Evolutionary conservation across 2,888 invertebrate genomes (phyloP), one percentile per base, ranked within the genome.

Genomic region (Lucinisca nassula): DNA sequence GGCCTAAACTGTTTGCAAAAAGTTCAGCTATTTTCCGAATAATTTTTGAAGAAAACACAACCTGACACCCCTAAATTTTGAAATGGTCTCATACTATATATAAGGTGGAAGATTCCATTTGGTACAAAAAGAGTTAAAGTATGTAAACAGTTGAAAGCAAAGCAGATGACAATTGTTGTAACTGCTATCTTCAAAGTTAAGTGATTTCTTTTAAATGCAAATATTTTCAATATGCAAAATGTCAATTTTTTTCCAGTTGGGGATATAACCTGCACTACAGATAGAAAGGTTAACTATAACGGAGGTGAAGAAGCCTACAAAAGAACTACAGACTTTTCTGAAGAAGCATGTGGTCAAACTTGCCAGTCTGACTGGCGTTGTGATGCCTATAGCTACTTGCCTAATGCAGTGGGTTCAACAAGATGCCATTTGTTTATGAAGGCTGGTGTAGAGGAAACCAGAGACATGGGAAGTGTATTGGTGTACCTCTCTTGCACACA

Each of bases 381-480:
- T 72, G 72, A 37, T 37, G 72, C 72, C n/a, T 72, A 72, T 37
- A 72, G 72, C 37, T 72, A 37, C 37, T 2, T n/a, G 17, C 70
- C 70, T 30, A 17, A 32, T 4, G 21, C 3, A 3, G 12, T 35
- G 35, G 14, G 21, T 21, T 4, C 12, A 4, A 17, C 6, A 8
- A 55, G 55, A n/a, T 55, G 55, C 21, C 55, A 55, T n/a, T n/a
- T 55, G n/a, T 55, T 55, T 55, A 55, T 21, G 55, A 55, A 21
- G n/a, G 55, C 3, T 14, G 55, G 12, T 55, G 55, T 55, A 4
- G 4, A 17, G n/a, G 12, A 55, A n/a, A 55, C 55, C 4, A 55
- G 17, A 21, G 55, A 55, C n/a, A n/a, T n/a, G 4, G 55, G 55
- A 55, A 55, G 55, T 55, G 55, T 55, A 4, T 21, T 55, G 10